Evolutionary conservation across 2,888 invertebrate species (phyloP).

Genomic region (Leptinotarsa juncta): DNA sequence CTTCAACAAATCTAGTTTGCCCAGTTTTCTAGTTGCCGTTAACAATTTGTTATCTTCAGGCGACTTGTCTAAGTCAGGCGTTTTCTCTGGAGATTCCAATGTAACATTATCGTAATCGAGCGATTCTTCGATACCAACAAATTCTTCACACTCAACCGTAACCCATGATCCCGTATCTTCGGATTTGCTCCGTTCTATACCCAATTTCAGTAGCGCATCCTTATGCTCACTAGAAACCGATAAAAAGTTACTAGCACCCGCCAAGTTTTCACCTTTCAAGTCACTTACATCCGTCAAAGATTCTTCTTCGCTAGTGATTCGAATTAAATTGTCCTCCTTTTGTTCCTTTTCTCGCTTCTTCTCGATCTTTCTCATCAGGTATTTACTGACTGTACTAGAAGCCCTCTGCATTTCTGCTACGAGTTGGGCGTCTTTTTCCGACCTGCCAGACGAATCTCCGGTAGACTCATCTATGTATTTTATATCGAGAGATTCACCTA

Average conservation of each 20-base stretch:
- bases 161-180: constrained; percentile 79
- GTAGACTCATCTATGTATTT: constrained; percentile 65
- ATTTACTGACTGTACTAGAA: constrained; percentile 60
- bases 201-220: constrained; percentile 67
- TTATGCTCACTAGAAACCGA: constrained; percentile 66
- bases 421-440: constrained; percentile 62
- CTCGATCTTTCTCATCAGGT: constrained; percentile 60
- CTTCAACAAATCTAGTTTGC: constrained; percentile 70
- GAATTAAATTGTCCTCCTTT: constrained; percentile 65
- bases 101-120: constrained; percentile 68
- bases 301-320: constrained; percentile 76
- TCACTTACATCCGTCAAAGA: constrained; percentile 77
- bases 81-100: constrained; percentile 59
- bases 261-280: constrained; percentile 65
- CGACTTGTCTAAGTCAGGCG: constrained; percentile 39
- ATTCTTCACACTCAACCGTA: constrained; percentile 76
- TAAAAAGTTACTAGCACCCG: constrained; percentile 66
- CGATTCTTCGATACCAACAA: constrained; percentile 73
- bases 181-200: constrained; percentile 70
- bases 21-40: constrained; percentile 68
- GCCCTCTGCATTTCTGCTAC: constrained; percentile 62
- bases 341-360: constrained; percentile 60
- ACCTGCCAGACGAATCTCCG: constrained; percentile 63
- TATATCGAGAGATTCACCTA: constrained; percentile 64
- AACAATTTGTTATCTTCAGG: constrained; percentile 51